Percentiles rank a stretch among this genome's conserved stretches.
Conservation (phyloP, 1,140 invertebrate genomes). For the Steinernema feltiae region DNA sequence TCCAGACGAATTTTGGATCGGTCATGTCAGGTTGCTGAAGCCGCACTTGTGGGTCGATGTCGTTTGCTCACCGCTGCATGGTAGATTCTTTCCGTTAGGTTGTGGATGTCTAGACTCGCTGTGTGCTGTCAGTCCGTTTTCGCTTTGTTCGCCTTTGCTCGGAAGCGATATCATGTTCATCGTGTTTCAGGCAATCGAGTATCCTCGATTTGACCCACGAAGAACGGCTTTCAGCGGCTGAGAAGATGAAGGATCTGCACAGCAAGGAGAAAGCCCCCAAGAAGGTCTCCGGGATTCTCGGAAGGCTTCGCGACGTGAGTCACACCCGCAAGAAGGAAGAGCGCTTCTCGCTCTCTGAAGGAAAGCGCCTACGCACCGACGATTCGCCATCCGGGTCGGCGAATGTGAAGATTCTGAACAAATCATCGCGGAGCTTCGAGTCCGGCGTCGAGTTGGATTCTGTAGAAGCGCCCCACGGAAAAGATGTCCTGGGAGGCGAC, state of each 20-base stretch:
- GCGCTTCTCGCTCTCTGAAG: slow-evolving; percentile 7
- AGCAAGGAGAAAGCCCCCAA: slow-evolving; percentile 32
- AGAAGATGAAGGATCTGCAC: slow-evolving; percentile 46
- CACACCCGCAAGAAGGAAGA: slow-evolving; percentile 33
- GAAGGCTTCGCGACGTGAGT: slow-evolving; percentile 27
- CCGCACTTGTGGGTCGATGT: slow-evolving; percentile 28
- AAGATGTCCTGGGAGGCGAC: slow-evolving; percentile 31
- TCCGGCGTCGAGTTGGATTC: slow-evolving; percentile 9
- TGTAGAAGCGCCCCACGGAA: slow-evolving; percentile 28
- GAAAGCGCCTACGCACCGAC: neutral
- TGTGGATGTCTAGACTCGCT: slow-evolving; percentile 4
- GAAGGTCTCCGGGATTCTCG: slow-evolving; percentile 32
- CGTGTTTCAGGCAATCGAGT: slow-evolving; percentile 44
- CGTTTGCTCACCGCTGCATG: no score
- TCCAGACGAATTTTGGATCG: slow-evolving; percentile 45
- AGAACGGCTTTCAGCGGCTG: slow-evolving; percentile 46
- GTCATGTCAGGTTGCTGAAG: slow-evolving; percentile 38
- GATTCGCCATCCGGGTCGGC: neutral
- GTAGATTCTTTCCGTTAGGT: no score
- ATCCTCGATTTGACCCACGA: slow-evolving; percentile 48
- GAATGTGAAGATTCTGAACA: slow-evolving; percentile 18
- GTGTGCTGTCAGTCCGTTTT: neutral
- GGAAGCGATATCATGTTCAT: neutral
- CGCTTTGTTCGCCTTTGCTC: slow-evolving; percentile 11
- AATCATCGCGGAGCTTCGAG: slow-evolving; percentile 17